A percentile compares a stretch with the other conserved stretches of the same genome.
Conservation (phyloP, 2,797 vertebrate species). For the Hirundo rustica region DNA sequence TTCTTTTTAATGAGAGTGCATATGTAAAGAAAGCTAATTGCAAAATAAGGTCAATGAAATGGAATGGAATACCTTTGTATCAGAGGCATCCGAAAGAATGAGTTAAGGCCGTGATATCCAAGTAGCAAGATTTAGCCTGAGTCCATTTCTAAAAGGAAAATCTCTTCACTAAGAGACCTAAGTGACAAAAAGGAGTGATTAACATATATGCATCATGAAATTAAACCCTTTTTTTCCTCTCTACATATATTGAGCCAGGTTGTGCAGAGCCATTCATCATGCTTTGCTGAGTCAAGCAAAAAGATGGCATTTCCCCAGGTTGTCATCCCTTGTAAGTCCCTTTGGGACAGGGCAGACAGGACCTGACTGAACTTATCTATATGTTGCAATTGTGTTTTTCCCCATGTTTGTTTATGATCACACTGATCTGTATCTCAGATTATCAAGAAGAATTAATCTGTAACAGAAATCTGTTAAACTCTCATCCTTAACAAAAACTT, state of each 20-base stretch:
- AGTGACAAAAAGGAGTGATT: neutral
- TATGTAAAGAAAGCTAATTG: conserved; percentile 11
- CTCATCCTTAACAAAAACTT: neutral
- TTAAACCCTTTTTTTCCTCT: neutral
- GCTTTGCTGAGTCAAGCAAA: neutral
- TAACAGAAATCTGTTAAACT: neutral
- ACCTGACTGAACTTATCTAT: neutral
- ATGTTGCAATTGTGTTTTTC: neutral
- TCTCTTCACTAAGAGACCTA: neutral
- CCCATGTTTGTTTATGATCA: neutral
- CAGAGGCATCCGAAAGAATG: neutral
- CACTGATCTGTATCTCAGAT: neutral
- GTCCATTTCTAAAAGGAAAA: neutral
- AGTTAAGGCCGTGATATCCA: neutral
- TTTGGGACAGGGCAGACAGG: neutral
- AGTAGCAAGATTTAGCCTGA: neutral
- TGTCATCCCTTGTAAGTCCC: neutral
- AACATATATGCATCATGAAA: neutral
- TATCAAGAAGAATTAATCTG: neutral
- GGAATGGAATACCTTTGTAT: neutral
- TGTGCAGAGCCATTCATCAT: neutral
- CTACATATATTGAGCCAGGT: neutral
- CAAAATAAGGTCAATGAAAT: conserved; percentile 15
- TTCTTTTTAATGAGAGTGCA: conserved; percentile 29
- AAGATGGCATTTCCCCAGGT: neutral